Conservation (phyloP, 2,888 invertebrate genomes). For the Troides aeacus region DNA sequence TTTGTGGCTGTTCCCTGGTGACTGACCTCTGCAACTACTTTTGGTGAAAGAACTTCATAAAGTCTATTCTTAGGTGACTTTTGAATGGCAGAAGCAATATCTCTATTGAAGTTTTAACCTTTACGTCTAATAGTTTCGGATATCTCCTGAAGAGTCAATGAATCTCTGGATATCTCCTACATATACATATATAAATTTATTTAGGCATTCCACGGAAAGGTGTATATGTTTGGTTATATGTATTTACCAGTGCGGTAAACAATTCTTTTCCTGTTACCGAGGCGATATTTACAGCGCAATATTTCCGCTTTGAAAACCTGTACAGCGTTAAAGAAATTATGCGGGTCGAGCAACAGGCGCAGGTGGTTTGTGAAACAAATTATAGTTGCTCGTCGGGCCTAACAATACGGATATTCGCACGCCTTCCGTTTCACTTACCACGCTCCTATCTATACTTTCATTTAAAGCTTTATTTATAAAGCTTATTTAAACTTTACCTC, state of each 20-base stretch:
- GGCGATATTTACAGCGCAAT: constrained; percentile 36
- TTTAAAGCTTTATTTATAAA: constrained; percentile 2
- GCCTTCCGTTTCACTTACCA: constrained; percentile 20
- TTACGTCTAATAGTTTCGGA: too few species aligned
- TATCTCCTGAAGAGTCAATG: too few species aligned
- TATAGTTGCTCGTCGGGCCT: constrained; percentile 22
- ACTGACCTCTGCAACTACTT: too few species aligned
- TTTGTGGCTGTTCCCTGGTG: too few species aligned
- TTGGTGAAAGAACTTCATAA: too few species aligned
- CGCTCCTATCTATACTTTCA: constrained; percentile 18
- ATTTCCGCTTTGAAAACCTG: constrained; percentile 37
- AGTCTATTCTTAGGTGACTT: too few species aligned
- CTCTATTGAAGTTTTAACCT: too few species aligned
- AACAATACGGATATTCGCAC: constrained; percentile 23
- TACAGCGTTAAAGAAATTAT: constrained; percentile 39
- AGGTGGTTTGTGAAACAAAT: constrained; percentile 26
- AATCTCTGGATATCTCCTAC: too few species aligned
- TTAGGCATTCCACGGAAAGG: too few species aligned
- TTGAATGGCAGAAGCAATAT: too few species aligned
- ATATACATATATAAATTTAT: too few species aligned
- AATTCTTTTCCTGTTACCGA: constrained; percentile 23
- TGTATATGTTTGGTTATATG: background rate
- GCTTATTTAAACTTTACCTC: background rate
- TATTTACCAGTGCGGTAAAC: constrained; percentile 9
- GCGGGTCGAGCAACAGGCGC: constrained; percentile 29